Percentiles rank a stretch among this genome's conserved stretches.
phyloP scores from a whole-genome alignment of 2,888 invertebrate species.

The Ophraella communa region DNA sequence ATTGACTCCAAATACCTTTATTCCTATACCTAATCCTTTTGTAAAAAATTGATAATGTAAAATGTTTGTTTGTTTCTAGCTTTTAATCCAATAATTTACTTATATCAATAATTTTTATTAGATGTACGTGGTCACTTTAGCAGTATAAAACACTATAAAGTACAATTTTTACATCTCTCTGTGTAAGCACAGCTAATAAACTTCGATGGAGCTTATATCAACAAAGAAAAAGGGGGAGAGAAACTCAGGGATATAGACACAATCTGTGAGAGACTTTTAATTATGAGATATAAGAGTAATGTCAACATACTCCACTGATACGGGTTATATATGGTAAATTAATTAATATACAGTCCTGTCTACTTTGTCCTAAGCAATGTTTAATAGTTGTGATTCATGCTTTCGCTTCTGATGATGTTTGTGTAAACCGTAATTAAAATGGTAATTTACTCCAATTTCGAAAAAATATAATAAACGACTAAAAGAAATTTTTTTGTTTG shows the following conservation, averaged over 20 bases:
- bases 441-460: background rate
- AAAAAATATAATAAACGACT: no score
- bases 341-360: conserved; percentile 31
- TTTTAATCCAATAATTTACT: no score
- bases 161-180: no score
- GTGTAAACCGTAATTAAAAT: background rate
- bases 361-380: conserved; percentile 30
- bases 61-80: no score
- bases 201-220: background rate
- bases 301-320: conserved; percentile 21
- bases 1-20: background rate
- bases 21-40: no score
- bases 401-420: conserved; percentile 5
- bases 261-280: conserved; percentile 29
- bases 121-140: no score
- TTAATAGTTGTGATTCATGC: conserved; percentile 19
- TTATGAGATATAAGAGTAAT: conserved; percentile 25
- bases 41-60: no score
- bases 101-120: no score
- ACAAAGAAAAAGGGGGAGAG: background rate
- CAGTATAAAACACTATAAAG: no score
- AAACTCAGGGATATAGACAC: conserved; percentile 8
- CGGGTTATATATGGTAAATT: conserved; percentile 26
- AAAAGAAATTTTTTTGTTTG: no score
- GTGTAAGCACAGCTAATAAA: background rate